phyloP scores from a whole-genome alignment of 2,113 vertebrate species.

The Chunga burmeisteri region DNA sequence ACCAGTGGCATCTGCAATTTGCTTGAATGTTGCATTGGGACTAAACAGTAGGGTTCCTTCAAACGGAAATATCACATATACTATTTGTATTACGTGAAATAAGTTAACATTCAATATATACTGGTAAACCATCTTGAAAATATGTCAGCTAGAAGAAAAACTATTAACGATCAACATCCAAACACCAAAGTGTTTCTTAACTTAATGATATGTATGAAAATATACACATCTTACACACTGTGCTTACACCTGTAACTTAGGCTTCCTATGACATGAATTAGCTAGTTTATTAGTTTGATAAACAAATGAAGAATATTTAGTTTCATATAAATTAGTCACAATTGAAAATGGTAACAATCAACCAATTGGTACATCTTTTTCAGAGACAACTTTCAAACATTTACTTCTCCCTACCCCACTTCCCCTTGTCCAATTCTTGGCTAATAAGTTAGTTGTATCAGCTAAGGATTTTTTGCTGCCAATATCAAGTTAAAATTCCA shows the following conservation, averaged over 20 bases:
- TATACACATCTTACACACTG: not conserved
- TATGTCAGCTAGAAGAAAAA: not conserved
- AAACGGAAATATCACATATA: not conserved
- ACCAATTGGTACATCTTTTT: not conserved
- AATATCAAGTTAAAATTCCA: not conserved
- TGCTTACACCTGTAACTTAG: not conserved
- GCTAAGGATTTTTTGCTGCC: not conserved
- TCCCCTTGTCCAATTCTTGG: not conserved
- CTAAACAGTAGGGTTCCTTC: not conserved
- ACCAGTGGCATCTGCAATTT: not conserved
- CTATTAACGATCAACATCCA: not conserved
- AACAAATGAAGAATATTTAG: not conserved
- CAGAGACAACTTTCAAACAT: not conserved
- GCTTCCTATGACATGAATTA: not conserved
- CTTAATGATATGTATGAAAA: not conserved
- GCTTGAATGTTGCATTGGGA: not conserved
- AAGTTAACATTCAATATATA: not conserved
- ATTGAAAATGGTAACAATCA: not conserved
- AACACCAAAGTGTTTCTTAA: not conserved
- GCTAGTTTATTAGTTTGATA: not conserved
- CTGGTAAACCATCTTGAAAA: not conserved
- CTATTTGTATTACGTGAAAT: not conserved
- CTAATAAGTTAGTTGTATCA: not conserved
- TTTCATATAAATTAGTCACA: not conserved
- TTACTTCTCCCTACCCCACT: not conserved